Evolutionary conservation across 2,797 vertebrate genomes (phyloP).

Genomic region (Sardinella longiceps): DNA sequence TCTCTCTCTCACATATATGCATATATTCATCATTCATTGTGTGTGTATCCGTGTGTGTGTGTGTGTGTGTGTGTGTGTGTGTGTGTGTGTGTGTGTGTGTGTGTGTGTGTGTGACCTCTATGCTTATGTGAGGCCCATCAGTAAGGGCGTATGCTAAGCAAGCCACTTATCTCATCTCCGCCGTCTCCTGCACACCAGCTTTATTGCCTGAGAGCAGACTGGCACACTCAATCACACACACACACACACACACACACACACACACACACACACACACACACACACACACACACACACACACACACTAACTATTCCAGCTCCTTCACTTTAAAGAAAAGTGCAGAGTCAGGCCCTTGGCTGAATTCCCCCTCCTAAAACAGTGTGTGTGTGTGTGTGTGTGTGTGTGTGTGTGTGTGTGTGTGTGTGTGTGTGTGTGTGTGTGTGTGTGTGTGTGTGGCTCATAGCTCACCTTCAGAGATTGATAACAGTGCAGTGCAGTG

Average conservation of each 20-base stretch:
- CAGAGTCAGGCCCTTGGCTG: slow-evolving; percentile 12
- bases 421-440: slow-evolving; percentile 15
- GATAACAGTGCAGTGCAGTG: background rate
- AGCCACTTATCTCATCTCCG: slow-evolving; percentile 20
- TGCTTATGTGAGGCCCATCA: slow-evolving; percentile 10
- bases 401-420: background rate
- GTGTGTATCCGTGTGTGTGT: background rate
- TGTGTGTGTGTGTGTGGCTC: background rate
- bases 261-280: slow-evolving; percentile 8
- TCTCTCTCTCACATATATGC: background rate
- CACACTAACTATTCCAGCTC: background rate
- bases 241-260: slow-evolving; percentile 18
- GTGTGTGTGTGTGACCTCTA: slow-evolving; percentile 15
- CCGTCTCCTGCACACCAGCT: background rate
- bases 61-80: background rate
- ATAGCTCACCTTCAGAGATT: slow-evolving; percentile 10
- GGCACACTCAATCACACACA: slow-evolving; percentile 8
- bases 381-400: slow-evolving; percentile 9
- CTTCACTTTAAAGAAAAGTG: slow-evolving; percentile 12
- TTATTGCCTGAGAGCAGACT: slow-evolving; percentile 14
- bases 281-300: slow-evolving; percentile 16
- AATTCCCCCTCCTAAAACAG: background rate
- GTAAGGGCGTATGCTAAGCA: background rate
- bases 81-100: background rate
- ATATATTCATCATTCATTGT: background rate